Evolutionary conservation across 2,113 vertebrate genomes (phyloP).

Genomic region (Typhlomys cinereus): DNA sequence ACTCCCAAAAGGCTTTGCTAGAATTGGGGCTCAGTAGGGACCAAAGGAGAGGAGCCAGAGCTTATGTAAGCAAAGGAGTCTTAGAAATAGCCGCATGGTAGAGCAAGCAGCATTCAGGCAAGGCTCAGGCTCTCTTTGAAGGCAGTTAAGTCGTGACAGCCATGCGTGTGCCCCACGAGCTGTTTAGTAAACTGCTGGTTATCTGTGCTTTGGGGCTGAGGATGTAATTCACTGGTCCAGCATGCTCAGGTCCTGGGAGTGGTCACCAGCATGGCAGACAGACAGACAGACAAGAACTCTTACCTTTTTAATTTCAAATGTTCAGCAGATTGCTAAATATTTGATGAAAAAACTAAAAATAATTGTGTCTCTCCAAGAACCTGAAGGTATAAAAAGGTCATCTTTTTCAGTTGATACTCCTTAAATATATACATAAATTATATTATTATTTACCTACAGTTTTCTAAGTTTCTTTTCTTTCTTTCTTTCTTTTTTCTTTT

Average conservation of each 20-base stretch:
- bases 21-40: not conserved
- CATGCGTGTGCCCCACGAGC: too few relatives aligned
- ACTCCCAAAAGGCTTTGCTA: not conserved
- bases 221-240: not conserved
- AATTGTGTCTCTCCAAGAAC: not conserved
- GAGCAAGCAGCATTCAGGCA: not conserved
- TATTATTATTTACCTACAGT: not conserved
- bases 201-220: too few relatives aligned
- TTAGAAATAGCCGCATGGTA: not conserved
- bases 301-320: not conserved
- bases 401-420: conserved; percentile 26
- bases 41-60: not conserved
- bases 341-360: conserved; percentile 43
- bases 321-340: conserved; percentile 12
- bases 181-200: too few relatives aligned
- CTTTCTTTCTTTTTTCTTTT: too few relatives aligned
- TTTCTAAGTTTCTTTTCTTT: conserved; percentile 49
- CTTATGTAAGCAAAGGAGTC: not conserved
- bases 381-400: not conserved
- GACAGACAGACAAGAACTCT: not conserved
- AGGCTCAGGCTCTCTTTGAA: not conserved
- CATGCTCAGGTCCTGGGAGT: not conserved
- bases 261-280: not conserved
- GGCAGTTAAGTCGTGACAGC: too few relatives aligned
- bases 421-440: conserved; percentile 10